Evolutionary conservation across 2,113 vertebrate genomes (phyloP).

Genomic region (Macheiramphus alcinus): DNA sequence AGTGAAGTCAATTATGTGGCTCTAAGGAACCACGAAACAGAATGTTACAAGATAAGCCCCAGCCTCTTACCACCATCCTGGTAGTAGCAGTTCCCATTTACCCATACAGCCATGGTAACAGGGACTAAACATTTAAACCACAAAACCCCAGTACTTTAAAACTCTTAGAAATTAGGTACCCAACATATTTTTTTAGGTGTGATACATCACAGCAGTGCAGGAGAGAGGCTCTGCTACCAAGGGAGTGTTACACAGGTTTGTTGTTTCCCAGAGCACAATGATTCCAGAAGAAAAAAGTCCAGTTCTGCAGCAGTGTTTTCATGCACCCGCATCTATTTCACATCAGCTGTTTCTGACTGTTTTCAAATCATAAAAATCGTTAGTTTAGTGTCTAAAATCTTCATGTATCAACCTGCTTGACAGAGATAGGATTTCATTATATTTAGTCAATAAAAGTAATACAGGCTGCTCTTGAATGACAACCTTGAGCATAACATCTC

Average conservation of each 20-base stretch:
- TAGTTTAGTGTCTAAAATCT: background rate
- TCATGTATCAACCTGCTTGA: background rate
- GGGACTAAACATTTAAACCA: background rate
- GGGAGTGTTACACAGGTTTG: background rate
- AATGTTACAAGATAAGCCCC: background rate
- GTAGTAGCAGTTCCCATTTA: background rate
- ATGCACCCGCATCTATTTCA: background rate
- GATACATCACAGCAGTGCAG: accelerated
- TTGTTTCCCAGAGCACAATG: background rate
- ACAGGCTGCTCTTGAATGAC: background rate
- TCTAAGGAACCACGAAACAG: background rate
- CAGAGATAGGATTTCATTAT: background rate
- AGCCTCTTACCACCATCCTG: background rate
- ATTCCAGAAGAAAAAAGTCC: background rate
- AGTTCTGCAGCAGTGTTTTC: background rate
- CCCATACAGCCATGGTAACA: background rate
- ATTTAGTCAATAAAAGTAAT: background rate
- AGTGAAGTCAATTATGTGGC: background rate
- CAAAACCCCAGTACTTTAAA: background rate
- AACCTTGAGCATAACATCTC: background rate
- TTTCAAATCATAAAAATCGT: background rate
- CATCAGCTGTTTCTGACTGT: background rate
- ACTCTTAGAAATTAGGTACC: background rate
- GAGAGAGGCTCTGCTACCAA: background rate
- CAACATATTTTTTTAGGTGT: background rate